phyloP scores from a whole-genome alignment of 2,797 vertebrate genomes.

The Coregonus suidteri region DNA sequence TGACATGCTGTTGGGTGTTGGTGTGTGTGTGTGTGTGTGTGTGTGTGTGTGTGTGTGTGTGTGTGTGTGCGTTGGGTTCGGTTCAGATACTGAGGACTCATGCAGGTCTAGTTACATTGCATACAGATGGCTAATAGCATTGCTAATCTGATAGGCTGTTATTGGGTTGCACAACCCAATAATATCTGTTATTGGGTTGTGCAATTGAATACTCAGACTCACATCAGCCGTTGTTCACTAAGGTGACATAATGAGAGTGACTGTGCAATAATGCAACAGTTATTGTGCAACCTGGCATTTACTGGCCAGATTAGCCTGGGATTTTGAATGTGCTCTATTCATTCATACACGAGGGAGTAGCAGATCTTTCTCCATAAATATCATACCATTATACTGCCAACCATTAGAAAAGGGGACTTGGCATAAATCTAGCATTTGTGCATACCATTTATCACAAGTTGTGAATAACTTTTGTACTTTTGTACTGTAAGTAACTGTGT shows the following conservation, averaged over 20 bases:
- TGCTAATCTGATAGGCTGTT: neutral
- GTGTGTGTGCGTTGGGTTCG: no score
- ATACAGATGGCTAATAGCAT: neutral
- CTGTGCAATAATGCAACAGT: constrained; percentile 33
- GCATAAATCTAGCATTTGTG: constrained; percentile 16
- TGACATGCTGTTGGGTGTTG: no score
- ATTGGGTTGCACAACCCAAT: neutral
- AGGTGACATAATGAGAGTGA: constrained; percentile 26
- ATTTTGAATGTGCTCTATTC: constrained; percentile 25
- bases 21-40: no score
- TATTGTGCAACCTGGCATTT: constrained; percentile 55
- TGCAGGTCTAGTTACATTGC: neutral
- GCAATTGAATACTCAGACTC: constrained; percentile 14
- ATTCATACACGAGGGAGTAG: constrained; percentile 39
- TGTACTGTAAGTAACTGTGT: neutral
- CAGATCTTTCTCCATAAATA: constrained; percentile 47
- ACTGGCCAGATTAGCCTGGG: constrained; percentile 33
- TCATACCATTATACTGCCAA: constrained; percentile 16
- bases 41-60: no score
- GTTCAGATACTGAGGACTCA: no score
- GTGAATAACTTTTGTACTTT: neutral
- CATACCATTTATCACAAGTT: constrained; percentile 11
- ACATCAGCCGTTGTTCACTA: constrained; percentile 9
- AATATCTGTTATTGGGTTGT: neutral
- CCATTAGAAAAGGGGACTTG: constrained; percentile 1